Conservation (phyloP, 2,888 invertebrate genomes). For the Myathropa florea region DNA sequence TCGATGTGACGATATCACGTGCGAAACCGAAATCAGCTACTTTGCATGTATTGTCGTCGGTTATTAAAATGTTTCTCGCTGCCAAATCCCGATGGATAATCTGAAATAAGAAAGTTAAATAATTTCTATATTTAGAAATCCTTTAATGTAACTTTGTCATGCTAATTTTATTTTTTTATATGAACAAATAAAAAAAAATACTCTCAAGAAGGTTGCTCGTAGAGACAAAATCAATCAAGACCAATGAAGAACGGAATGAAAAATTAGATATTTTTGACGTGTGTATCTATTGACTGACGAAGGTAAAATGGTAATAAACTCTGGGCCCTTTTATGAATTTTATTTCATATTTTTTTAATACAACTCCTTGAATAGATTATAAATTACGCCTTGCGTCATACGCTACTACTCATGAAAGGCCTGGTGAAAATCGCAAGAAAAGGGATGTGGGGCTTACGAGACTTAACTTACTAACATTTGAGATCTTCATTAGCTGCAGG, state of each 20-base stretch:
- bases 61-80: slow-evolving; percentile 92
- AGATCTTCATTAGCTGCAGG: too few relatives aligned
- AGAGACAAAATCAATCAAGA: not conserved
- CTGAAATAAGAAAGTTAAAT: slow-evolving; percentile 80
- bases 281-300: not conserved
- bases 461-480: too few relatives aligned
- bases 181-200: not conserved
- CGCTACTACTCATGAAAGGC: too few relatives aligned
- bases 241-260: not conserved
- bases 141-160: not conserved
- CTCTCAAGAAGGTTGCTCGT: too few relatives aligned
- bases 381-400: too few relatives aligned
- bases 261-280: not conserved
- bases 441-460: too few relatives aligned
- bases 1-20: slow-evolving; percentile 92
- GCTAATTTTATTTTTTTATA: not conserved
- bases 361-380: too few relatives aligned
- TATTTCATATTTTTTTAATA: too few relatives aligned
- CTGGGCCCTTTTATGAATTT: too few relatives aligned
- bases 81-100: slow-evolving; percentile 95
- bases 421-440: too few relatives aligned
- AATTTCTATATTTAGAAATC: not conserved
- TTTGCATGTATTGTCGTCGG: slow-evolving; percentile 93
- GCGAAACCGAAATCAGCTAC: slow-evolving; percentile 98
- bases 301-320: not conserved